phyloP scores from a whole-genome alignment of 2,888 invertebrate genomes.

The Agriopis marginaria region DNA sequence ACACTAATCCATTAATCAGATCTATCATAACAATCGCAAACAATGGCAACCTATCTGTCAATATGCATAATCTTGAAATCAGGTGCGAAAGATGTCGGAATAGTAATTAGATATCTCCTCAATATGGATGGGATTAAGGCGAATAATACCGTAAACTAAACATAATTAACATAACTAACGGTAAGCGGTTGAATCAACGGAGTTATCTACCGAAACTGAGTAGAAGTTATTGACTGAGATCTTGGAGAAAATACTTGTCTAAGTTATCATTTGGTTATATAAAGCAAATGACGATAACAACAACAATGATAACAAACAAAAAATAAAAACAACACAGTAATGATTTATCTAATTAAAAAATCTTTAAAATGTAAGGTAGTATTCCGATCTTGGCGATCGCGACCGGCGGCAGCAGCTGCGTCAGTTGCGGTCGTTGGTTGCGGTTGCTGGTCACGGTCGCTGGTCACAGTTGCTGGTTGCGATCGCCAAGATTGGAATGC shows the following conservation, averaged over 20 bases:
- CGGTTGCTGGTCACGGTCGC: too few relatives aligned
- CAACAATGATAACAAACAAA: too few relatives aligned
- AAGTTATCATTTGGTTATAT: background rate
- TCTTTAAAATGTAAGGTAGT: too few relatives aligned
- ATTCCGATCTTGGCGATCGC: too few relatives aligned
- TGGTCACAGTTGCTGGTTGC: too few relatives aligned
- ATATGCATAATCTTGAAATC: slow-evolving; percentile 47
- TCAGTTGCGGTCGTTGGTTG: too few relatives aligned
- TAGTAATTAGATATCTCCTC: slow-evolving; percentile 46
- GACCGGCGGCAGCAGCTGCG: too few relatives aligned
- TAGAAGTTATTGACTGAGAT: slow-evolving; percentile 36
- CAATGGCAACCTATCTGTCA: slow-evolving; percentile 39
- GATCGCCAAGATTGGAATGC: too few relatives aligned
- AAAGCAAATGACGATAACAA: background rate
- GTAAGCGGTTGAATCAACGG: slow-evolving; percentile 48
- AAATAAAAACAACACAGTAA: too few relatives aligned
- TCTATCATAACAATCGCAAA: slow-evolving; percentile 26
- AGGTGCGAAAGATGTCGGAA: slow-evolving; percentile 48
- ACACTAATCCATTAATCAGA: slow-evolving; percentile 11
- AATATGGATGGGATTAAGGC: slow-evolving; percentile 48
- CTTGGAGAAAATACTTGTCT: background rate
- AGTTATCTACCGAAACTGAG: slow-evolving; percentile 45
- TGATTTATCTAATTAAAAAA: too few relatives aligned
- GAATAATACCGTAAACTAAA: slow-evolving; percentile 44
- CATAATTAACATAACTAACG: slow-evolving; percentile 49